Percentiles rank a stretch among this genome's conserved stretches.
These are phyloP conservation scores for Lepas anatifera DNA, from an alignment of 2,888 invertebrate genomes.

Conservation along the genomic window DNA sequence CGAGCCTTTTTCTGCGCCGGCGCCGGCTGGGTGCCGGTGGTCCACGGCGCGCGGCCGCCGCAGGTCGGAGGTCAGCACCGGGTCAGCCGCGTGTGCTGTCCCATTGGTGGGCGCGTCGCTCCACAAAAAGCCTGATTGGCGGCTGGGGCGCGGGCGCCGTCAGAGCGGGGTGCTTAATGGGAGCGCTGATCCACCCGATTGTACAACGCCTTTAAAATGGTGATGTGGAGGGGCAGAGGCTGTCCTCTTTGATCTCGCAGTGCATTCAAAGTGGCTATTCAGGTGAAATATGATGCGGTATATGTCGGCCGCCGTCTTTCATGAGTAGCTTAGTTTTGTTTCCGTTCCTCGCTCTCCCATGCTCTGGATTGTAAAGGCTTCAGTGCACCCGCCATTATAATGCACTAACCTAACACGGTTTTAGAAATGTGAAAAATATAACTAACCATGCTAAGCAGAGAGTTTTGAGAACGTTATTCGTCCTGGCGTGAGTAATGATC, in stretches of 20 bases:
- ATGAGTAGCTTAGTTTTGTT: too few relatives aligned
- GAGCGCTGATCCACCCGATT: background rate
- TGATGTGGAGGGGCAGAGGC: background rate
- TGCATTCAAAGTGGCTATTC: too few relatives aligned
- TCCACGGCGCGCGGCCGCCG: background rate
- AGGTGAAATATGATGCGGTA: too few relatives aligned
- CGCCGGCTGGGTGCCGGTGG: background rate
- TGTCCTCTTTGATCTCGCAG: too few relatives aligned
- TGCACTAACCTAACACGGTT: too few relatives aligned
- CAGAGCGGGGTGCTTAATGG: background rate
- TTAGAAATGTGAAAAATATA: too few relatives aligned
- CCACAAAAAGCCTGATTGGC: slow-evolving; percentile 3
- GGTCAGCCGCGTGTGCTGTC: background rate
- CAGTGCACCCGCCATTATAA: too few relatives aligned
- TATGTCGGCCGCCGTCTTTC: background rate
- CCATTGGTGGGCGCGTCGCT: background rate
- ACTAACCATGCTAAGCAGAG: too few relatives aligned
- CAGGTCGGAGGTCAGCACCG: background rate
- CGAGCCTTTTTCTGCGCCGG: background rate
- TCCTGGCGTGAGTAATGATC: too few relatives aligned
- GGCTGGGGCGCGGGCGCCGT: background rate
- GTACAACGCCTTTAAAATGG: background rate
- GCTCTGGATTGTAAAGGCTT: too few relatives aligned
- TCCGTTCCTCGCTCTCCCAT: too few relatives aligned
- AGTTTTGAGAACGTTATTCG: too few relatives aligned